Percentiles rank a stretch among this genome's conserved stretches.
These are phyloP conservation scores for Agriopis aurantiaria DNA, from an alignment of 2,888 invertebrate genomes.

Conservation along the genomic window DNA sequence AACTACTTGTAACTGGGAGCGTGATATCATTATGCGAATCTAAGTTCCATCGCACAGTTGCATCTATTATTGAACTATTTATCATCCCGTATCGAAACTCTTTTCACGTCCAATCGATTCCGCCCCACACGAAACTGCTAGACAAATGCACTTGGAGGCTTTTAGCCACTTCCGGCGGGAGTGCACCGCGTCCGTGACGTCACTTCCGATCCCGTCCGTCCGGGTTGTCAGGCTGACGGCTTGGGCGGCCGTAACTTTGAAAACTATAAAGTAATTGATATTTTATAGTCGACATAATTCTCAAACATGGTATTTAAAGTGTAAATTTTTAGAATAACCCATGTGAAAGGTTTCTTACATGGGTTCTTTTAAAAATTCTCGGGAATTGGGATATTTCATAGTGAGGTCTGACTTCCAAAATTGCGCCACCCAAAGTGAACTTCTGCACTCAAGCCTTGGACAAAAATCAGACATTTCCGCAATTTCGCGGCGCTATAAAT, in stretches of 20 bases:
- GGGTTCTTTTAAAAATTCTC: no score
- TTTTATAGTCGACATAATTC: slow-evolving; percentile 1
- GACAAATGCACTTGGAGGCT: slow-evolving; percentile 76
- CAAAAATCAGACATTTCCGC: no score
- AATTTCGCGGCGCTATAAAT: no score
- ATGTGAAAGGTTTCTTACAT: no score
- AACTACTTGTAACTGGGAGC: no score
- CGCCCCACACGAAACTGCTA: slow-evolving; percentile 56
- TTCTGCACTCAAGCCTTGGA: no score
- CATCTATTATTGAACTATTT: slow-evolving; percentile 3
- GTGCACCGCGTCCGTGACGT: slow-evolving; percentile 74
- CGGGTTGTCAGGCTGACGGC: slow-evolving; percentile 34
- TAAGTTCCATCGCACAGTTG: not conserved
- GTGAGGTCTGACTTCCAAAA: no score
- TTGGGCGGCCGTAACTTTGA: slow-evolving; percentile 19
- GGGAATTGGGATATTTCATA: no score
- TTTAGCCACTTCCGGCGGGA: slow-evolving; percentile 74
- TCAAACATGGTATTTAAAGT: no score
- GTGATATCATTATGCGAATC: not conserved
- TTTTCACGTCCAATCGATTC: slow-evolving; percentile 55
- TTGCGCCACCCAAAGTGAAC: no score
- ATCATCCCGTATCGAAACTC: slow-evolving; percentile 34
- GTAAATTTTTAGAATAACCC: no score
- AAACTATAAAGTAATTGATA: slow-evolving; percentile 7
- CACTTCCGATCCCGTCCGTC: slow-evolving; percentile 63